Evolutionary conservation across 2,888 invertebrate species (phyloP).

Genomic region (Pollenia angustigena): DNA sequence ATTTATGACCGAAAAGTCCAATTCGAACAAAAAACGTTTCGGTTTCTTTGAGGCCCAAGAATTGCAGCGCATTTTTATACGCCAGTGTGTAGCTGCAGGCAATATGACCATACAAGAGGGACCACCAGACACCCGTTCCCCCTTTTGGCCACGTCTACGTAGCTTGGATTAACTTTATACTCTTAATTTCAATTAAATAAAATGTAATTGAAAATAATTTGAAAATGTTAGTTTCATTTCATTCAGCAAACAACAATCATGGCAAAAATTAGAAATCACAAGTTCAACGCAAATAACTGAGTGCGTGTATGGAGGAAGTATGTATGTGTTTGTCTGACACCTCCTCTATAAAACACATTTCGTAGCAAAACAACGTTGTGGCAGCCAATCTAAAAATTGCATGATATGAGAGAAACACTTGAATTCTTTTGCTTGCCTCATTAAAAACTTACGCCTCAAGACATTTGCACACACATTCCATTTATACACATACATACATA

Average conservation of each 20-base stretch:
- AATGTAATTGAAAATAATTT: constrained; percentile 44
- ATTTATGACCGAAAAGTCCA: constrained; percentile 72
- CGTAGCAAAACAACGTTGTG: not conserved
- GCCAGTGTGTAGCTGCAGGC: constrained; percentile 76
- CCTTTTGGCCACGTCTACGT: constrained; percentile 66
- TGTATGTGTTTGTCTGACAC: constrained; percentile 14
- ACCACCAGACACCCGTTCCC: constrained; percentile 59
- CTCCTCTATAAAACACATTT: not conserved
- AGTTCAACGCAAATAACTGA: constrained; percentile 5
- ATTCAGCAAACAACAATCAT: not conserved
- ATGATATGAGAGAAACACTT: constrained; percentile 39
- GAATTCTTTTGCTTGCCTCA: constrained; percentile 63
- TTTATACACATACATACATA: not conserved
- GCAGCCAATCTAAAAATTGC: constrained; percentile 9
- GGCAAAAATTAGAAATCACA: constrained; percentile 33
- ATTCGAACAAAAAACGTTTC: constrained; percentile 76
- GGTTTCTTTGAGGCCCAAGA: constrained; percentile 77
- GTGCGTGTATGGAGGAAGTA: not conserved
- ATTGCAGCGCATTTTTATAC: constrained; percentile 77
- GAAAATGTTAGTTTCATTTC: constrained; percentile 48
- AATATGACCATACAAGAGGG: constrained; percentile 53
- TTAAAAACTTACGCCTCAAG: constrained; percentile 68
- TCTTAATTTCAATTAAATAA: constrained; percentile 30
- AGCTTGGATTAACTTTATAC: constrained; percentile 53
- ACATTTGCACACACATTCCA: constrained; percentile 8